phyloP scores from a whole-genome alignment of 2,113 vertebrate species.

The Siphamia tubifer region DNA sequence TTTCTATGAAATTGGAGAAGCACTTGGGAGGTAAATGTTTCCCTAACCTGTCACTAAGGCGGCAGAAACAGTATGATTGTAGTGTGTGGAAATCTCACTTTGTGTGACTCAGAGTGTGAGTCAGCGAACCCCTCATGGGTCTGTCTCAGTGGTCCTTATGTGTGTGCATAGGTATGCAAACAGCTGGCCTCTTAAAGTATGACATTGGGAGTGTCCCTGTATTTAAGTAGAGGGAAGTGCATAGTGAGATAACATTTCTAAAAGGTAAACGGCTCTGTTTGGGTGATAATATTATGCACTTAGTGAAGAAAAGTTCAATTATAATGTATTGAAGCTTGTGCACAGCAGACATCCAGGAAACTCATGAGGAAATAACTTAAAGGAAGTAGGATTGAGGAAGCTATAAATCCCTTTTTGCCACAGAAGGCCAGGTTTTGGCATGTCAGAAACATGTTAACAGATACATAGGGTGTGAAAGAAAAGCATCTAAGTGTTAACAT shows the following conservation, averaged over 20 bases:
- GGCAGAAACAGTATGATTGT: neutral
- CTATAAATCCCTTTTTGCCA: slow-evolving; percentile 26
- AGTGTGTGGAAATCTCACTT: neutral
- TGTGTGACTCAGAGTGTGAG: slow-evolving; percentile 18
- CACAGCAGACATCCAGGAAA: slow-evolving; percentile 23
- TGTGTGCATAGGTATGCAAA: slow-evolving; percentile 17
- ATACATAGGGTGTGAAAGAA: slow-evolving; percentile 29
- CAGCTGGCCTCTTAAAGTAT: slow-evolving; percentile 52
- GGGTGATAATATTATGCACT: neutral
- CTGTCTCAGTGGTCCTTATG: neutral
- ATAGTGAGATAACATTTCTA: slow-evolving; percentile 8
- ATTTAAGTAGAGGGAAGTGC: slow-evolving; percentile 25
- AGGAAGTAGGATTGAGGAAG: slow-evolving; percentile 67
- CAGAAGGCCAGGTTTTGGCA: slow-evolving; percentile 14
- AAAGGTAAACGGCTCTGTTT: neutral
- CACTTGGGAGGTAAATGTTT: slow-evolving; percentile 89
- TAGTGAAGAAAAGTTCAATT: neutral
- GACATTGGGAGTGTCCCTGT: slow-evolving; percentile 44
- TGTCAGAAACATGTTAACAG: slow-evolving; percentile 30
- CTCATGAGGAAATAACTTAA: slow-evolving; percentile 42
- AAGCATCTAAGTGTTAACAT: slow-evolving; percentile 35
- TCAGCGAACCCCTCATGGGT: neutral
- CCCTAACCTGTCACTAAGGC: neutral
- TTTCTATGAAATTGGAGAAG: slow-evolving; percentile 89
- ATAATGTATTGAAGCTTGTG: too few species aligned